Conservation (phyloP, 2,888 invertebrate genomes). For the Xiphydria camelus region DNA sequence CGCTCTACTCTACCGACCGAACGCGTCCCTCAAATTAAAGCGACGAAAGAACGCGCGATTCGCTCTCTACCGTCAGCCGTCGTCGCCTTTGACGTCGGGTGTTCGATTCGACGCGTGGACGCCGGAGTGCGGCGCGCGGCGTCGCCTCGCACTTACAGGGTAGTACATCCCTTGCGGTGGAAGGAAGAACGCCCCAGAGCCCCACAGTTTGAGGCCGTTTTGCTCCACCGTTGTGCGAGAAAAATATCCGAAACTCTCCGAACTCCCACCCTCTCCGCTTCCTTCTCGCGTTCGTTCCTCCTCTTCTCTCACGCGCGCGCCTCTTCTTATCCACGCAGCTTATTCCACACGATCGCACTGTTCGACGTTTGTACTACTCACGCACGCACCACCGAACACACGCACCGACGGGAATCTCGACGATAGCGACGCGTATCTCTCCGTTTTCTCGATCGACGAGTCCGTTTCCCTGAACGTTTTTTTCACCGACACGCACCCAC, state of each 20-base stretch:
- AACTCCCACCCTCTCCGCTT: conserved; percentile 25
- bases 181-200: conserved; percentile 93
- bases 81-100: neutral
- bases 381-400: conserved; percentile 5
- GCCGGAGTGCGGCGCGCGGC: too few relatives aligned
- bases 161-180: conserved; percentile 97
- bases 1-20: too few relatives aligned
- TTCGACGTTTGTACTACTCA: neutral
- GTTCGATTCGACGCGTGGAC: neutral
- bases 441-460: conserved; percentile 17
- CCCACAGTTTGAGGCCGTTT: conserved; percentile 94
- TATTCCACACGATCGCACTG: neutral
- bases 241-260: conserved; percentile 41
- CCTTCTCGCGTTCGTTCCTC: conserved; percentile 3
- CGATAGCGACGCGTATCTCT: conserved; percentile 13
- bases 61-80: neutral
- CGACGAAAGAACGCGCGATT: neutral
- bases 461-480: conserved; percentile 9
- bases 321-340: conserved; percentile 4
- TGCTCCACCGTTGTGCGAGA: conserved; percentile 56
- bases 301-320: conserved; percentile 8
- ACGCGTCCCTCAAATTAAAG: too few relatives aligned
- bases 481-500: neutral
- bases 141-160: conserved; percentile 84
- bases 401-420: neutral